These are phyloP conservation scores for Solea senegalensis DNA, from an alignment of 2,113 vertebrate genomes.

Conservation along the genomic window DNA sequence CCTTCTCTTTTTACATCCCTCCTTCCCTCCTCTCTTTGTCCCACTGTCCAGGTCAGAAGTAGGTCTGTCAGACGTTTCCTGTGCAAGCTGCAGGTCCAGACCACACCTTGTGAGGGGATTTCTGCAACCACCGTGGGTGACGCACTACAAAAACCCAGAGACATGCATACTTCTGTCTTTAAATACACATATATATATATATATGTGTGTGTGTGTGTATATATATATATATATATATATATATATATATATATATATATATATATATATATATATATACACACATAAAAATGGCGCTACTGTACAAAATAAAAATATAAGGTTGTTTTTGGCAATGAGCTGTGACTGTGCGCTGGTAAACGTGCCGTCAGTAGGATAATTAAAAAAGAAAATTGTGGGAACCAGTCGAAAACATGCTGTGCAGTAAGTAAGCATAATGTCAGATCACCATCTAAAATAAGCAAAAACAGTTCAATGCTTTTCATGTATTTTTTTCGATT, in stretches of 20 bases:
- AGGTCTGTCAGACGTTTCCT: constrained; percentile 73
- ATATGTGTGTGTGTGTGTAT: no score
- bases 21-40: constrained; percentile 62
- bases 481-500: constrained; percentile 33
- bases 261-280: constrained; percentile 1
- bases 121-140: constrained; percentile 41
- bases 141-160: constrained; percentile 40
- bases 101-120: constrained; percentile 75
- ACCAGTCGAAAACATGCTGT: constrained; percentile 25
- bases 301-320: constrained; percentile 4
- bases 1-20: constrained; percentile 57
- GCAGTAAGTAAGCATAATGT: constrained; percentile 18
- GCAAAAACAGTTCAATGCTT: constrained; percentile 16
- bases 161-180: constrained; percentile 35
- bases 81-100: constrained; percentile 56
- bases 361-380: background rate
- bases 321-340: constrained; percentile 18
- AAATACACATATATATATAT: constrained; percentile 1
- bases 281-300: background rate
- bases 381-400: constrained; percentile 51
- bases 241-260: constrained; percentile 4
- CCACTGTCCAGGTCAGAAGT: constrained; percentile 64
- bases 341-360: constrained; percentile 15
- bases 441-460: constrained; percentile 42
- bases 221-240: constrained; percentile 4